Conservation (phyloP, 1,140 invertebrate species). For the Babylonia areolata region DNA sequence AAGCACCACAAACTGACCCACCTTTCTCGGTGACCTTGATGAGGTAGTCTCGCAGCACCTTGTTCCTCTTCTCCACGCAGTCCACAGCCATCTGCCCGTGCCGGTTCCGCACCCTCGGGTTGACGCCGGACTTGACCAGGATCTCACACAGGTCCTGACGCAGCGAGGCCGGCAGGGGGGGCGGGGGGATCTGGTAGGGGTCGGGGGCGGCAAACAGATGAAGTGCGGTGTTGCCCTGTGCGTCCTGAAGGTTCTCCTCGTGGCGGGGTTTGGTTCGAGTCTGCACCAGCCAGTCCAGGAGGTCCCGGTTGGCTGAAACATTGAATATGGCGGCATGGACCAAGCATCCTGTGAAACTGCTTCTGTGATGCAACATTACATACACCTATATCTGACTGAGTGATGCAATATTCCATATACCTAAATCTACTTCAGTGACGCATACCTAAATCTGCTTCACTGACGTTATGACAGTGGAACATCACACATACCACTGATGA, state of each 20-base stretch:
- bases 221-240: slow-evolving; percentile 57
- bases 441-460: too few relatives aligned
- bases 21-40: not conserved
- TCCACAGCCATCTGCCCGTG: slow-evolving; percentile 1
- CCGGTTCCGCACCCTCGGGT: slow-evolving; percentile 26
- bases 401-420: too few relatives aligned
- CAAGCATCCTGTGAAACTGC: too few relatives aligned
- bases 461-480: too few relatives aligned
- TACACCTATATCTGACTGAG: too few relatives aligned
- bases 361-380: too few relatives aligned
- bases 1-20: not conserved
- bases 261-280: slow-evolving; percentile 28
- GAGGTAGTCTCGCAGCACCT: not conserved
- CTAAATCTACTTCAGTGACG: too few relatives aligned
- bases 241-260: slow-evolving; percentile 54
- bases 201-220: slow-evolving; percentile 40
- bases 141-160: slow-evolving; percentile 18
- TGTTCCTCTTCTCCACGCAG: not conserved
- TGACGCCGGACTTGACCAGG: slow-evolving; percentile 21
- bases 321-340: too few relatives aligned
- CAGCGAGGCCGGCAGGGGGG: not conserved
- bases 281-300: slow-evolving; percentile 42
- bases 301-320: not conserved
- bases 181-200: not conserved
- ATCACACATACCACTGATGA: too few relatives aligned